Evolutionary conservation across 2,888 invertebrate species (phyloP), one percentile per base, ranked within the genome.

Genomic region (Orthonychiurus folsomi): DNA sequence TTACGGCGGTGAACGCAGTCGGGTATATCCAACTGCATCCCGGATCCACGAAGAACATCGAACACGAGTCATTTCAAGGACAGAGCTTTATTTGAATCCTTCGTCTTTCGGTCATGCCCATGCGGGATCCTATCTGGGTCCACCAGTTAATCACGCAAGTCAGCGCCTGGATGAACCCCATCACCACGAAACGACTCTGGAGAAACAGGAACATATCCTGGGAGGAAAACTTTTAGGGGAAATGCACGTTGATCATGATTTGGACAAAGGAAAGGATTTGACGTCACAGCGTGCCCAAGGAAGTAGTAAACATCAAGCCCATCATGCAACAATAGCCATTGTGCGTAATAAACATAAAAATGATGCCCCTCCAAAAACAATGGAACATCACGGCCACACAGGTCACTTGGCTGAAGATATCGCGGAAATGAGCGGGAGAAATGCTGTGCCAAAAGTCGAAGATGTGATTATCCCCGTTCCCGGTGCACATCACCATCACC

Each of bases 221-320:
- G 71, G 71, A 2, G 71, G 71, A 2, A 50, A 63, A 20, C 63
- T 71, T 0, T 48, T 71, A 20, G 69, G 62, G 9, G 68, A 69
- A 59, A 68, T 71, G 66, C 71, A 68, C 56, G 55, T 71, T 20
- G 66, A 67, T 27, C 70, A 67, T 53, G 50, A 56, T 50, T 56
- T 24, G 26, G 27, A 63, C 58, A 5, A 2, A n/a, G 59, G 50
- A 20, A 21, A 48, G 25, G 2, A 2, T 3, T 21, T 24, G 3
- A 37, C 3, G 5, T 21, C 20, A n/a, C 52, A 20, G 20, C 5
- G 24, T 3, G 52, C 20, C n/a, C 20, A 52, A 23, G 24, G 24
- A 52, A 15, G 37, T 5, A 37, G 37, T 37, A 56, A 56, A 37
- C 20, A 54, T 26, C 3, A 23, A 5, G 25, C n/a, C 3, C 20